Evolutionary conservation across 2,113 vertebrate species (phyloP).

Genomic region (Osmerus eperlanus): DNA sequence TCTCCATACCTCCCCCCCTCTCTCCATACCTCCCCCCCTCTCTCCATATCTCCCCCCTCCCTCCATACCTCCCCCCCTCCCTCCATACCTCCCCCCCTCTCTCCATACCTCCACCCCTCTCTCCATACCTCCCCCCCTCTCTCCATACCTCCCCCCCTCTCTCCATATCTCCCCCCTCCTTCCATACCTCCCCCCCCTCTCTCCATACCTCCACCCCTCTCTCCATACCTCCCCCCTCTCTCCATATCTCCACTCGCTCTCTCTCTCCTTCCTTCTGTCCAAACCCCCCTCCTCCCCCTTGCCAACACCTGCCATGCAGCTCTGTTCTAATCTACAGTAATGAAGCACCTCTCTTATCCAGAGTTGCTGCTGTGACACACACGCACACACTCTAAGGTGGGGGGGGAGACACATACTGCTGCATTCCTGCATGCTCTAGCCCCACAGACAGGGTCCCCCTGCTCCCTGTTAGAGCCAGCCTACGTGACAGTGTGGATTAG

Average conservation of each 20-base stretch:
- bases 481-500: constrained; percentile 66
- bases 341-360: constrained; percentile 52
- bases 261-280: background rate
- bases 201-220: no score
- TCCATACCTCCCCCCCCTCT: no score
- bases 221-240: no score
- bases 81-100: constrained; percentile 14
- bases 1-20: no score
- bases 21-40: no score
- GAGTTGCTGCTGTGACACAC: constrained; percentile 31
- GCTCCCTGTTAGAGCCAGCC: constrained; percentile 43
- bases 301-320: constrained; percentile 40
- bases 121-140: no score
- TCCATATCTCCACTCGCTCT: no score
- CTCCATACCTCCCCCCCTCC: background rate
- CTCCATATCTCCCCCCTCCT: no score
- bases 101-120: no score
- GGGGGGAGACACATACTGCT: background rate
- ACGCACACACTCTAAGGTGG: background rate
- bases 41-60: no score
- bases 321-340: constrained; percentile 51
- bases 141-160: no score
- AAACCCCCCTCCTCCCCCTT: constrained; percentile 13
- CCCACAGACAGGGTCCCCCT: constrained; percentile 19
- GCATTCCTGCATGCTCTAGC: background rate